Conservation (phyloP, 2,888 invertebrate genomes). For the Criorhina ranunculi region DNA sequence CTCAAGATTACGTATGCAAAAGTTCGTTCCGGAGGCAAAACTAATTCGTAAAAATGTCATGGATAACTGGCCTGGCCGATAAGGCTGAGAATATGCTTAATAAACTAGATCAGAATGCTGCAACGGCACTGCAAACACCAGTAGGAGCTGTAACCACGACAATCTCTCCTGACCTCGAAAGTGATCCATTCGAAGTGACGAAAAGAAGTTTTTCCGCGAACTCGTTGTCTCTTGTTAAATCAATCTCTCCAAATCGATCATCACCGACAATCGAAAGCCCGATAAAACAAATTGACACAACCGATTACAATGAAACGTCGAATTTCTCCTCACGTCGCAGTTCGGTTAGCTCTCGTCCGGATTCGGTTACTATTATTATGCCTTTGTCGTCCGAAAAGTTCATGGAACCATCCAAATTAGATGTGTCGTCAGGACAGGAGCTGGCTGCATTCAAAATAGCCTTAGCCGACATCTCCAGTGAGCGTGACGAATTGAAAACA, state of each 20-base stretch:
- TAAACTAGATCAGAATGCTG: slow-evolving; percentile 90
- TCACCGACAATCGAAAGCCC: slow-evolving; percentile 72
- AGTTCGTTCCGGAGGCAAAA: too few species aligned
- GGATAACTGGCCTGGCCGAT: slow-evolving; percentile 90
- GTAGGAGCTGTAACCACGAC: not conserved
- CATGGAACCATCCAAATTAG: not conserved
- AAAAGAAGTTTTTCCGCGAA: slow-evolving; percentile 79
- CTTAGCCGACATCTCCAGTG: slow-evolving; percentile 80
- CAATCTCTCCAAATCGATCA: slow-evolving; percentile 79
- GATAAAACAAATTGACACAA: slow-evolving; percentile 73
- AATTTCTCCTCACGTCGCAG: slow-evolving; percentile 77
- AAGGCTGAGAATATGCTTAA: slow-evolving; percentile 91
- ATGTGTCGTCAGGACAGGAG: slow-evolving; percentile 75
- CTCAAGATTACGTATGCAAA: not conserved
- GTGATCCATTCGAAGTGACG: slow-evolving; percentile 66
- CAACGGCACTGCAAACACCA: slow-evolving; percentile 86
- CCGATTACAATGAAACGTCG: slow-evolving; percentile 29
- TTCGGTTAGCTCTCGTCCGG: slow-evolving; percentile 76
- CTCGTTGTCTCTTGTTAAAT: slow-evolving; percentile 79
- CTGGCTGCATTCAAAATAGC: slow-evolving; percentile 82
- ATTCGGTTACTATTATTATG: slow-evolving; percentile 75
- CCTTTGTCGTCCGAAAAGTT: slow-evolving; percentile 20
- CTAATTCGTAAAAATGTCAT: slow-evolving; percentile 86
- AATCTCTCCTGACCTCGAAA: not conserved
- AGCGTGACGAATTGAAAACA: slow-evolving; percentile 81